Evolutionary conservation across 2,113 vertebrate species (phyloP), one percentile per base, ranked within the genome.

Genomic region (Chaetorhynchus papuensis): DNA sequence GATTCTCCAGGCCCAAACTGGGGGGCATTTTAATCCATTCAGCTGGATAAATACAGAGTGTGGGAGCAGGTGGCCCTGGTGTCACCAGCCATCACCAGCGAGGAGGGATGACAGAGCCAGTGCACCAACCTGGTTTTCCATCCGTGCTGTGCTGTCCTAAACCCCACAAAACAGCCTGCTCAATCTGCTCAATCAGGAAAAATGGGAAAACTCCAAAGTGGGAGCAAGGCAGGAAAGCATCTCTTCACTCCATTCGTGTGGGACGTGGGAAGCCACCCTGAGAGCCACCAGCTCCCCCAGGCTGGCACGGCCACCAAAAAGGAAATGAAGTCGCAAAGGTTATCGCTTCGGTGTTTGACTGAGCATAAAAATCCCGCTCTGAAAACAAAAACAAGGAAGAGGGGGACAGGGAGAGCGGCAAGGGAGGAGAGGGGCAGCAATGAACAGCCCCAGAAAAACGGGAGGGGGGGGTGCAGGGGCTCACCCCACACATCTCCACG

Each of bases 271-370:
- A 44, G 37, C 44, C 83, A 68, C 59, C 33, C 30, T 5, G 3
- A 37, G 47, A 80, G 68, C 91, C 91, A 92, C 91, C 91, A 16
- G 39, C 33, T 61, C 59, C 87, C 57, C 39, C 77, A 52, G 75
- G 41, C 63, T 28, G 2, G 78, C 81, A 31, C 8, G 0, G 82
- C 79, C 31, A 6, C 72, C 68, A 16, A 0, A 47, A 20, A 77
- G 87, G 88, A 83, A 94, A 84, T 16, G 68, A 83, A 92, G 49
- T 61, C 4, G 2, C 71, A 71, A 92, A 97, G 96, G 90, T 89
- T 83, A 94, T 69, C 39, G 4, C 37, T 89, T 59, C 1, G 20
- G 61, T 68, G 94, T 64, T 65, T n/a, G 93, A n/a, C 92, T 5
- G 68, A 88, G 77, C 63, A 50, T 15, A 39, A 81, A 64, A 65